Evolutionary conservation across 1,140 invertebrate species (phyloP).

Genomic region (Euwallacea fornicatus): DNA sequence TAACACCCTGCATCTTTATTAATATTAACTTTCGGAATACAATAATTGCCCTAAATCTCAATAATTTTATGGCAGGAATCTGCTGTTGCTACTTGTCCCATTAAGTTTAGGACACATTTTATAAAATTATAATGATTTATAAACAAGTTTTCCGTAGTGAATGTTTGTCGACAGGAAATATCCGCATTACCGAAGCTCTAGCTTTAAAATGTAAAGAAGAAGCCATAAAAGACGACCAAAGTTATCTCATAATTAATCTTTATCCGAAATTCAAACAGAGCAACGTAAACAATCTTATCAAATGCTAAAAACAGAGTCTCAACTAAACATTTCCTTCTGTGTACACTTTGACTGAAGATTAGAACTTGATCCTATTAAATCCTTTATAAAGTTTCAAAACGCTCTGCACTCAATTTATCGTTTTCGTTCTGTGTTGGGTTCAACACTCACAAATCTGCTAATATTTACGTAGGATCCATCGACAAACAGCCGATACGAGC

Average conservation of each 20-base stretch:
- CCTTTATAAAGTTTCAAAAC: conserved; percentile 35
- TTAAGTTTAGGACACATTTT: too few relatives aligned
- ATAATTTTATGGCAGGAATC: too few relatives aligned
- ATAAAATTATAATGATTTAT: too few relatives aligned
- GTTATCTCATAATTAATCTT: conserved; percentile 16
- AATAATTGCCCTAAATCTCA: too few relatives aligned
- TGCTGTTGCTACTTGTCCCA: too few relatives aligned
- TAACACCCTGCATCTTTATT: too few relatives aligned
- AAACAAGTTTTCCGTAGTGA: too few relatives aligned
- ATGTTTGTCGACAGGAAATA: not conserved
- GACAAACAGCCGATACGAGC: conserved; percentile 26
- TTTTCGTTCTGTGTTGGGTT: conserved; percentile 37
- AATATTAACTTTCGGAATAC: too few relatives aligned
- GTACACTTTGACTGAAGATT: conserved; percentile 33
- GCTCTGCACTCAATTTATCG: conserved; percentile 35
- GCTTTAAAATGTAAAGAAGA: not conserved
- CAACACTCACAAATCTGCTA: conserved; percentile 41
- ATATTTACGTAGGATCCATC: conserved; percentile 41
- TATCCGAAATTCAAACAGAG: conserved; percentile 13
- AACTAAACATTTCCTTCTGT: conserved; percentile 32
- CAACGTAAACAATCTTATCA: conserved; percentile 8
- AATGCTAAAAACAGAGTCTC: conserved; percentile 23
- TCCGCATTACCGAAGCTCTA: not conserved
- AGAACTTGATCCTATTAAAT: conserved; percentile 36
- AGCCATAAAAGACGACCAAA: conserved; percentile 4